Conservation (phyloP, 2,888 invertebrate species). For the Ennomos fuscantarius region DNA sequence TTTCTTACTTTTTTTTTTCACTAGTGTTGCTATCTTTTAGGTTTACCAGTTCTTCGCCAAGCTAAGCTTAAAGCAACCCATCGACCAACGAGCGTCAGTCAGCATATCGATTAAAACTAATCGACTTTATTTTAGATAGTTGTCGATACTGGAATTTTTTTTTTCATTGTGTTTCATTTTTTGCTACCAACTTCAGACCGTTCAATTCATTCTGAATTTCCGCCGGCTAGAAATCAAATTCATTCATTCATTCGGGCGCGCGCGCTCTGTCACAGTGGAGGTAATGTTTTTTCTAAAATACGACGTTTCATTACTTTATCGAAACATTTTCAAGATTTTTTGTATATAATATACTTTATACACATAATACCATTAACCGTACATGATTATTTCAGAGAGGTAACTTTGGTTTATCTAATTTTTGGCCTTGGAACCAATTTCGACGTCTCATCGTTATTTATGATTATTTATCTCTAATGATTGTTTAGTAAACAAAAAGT, state of each 20-base stretch:
- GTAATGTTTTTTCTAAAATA: background rate
- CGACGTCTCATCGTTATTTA: background rate
- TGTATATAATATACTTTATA: constrained; percentile 1
- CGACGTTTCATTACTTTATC: constrained; percentile 1
- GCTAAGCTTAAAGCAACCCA: too few species aligned
- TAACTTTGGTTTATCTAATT: background rate
- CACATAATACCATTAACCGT: background rate
- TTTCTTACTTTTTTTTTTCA: constrained; percentile 16
- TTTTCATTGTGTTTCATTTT: too few species aligned
- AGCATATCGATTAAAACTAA: too few species aligned
- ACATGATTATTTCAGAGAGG: too few species aligned
- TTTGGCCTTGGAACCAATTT: background rate
- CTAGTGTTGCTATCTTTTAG: constrained; percentile 5
- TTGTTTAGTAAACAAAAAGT: constrained; percentile 20
- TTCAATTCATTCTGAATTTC: constrained; percentile 5
- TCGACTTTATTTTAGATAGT: too few species aligned
- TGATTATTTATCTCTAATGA: background rate
- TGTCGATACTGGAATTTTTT: too few species aligned
- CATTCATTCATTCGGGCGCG: constrained; percentile 23
- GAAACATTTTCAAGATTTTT: constrained; percentile 3
- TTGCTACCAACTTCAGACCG: too few species aligned
- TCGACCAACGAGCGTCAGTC: too few species aligned
- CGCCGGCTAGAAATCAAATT: background rate
- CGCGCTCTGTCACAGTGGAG: constrained; percentile 11
- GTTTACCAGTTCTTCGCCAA: too few species aligned